These are phyloP conservation scores for Apostichopus californicus DNA, from an alignment of 35 echinoderm and acorn worm genomes.

Conservation along the genomic window DNA sequence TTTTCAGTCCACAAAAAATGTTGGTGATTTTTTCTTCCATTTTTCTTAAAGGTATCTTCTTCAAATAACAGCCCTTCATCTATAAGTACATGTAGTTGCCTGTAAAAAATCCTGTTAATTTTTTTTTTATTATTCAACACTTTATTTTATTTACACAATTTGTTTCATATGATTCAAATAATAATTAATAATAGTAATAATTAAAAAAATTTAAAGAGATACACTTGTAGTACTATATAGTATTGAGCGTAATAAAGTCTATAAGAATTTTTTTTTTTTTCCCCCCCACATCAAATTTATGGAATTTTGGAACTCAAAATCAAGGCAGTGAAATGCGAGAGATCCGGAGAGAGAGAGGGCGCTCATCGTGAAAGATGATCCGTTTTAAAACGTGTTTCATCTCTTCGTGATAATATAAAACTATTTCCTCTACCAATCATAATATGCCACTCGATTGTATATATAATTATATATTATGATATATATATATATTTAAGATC, in stretches of 20 bases:
- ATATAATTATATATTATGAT: too few relatives aligned
- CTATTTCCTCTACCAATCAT: too few relatives aligned
- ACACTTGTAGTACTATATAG: constrained; percentile 5
- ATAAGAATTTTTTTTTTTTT: neutral
- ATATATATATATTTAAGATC: too few relatives aligned
- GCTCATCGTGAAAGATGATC: too few relatives aligned
- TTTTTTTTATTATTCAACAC: neutral
- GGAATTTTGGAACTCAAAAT: neutral
- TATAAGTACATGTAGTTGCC: neutral
- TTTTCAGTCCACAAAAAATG: constrained; percentile 9
- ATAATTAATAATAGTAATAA: too few relatives aligned
- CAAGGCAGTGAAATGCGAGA: neutral
- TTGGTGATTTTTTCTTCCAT: neutral
- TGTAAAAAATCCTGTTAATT: neutral
- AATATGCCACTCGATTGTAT: too few relatives aligned
- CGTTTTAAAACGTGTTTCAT: too few relatives aligned
- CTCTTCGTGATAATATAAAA: too few relatives aligned
- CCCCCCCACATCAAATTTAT: neutral
- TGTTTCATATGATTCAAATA: neutral
- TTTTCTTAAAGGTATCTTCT: neutral
- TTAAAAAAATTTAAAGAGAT: neutral
- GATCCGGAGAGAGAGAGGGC: too few relatives aligned
- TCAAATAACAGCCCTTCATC: neutral
- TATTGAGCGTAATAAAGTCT: neutral
- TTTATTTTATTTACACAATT: neutral